Evolutionary conservation across 35 echinoderm and acorn worm species (phyloP).

Genomic region (Apostichopus japonicus): DNA sequence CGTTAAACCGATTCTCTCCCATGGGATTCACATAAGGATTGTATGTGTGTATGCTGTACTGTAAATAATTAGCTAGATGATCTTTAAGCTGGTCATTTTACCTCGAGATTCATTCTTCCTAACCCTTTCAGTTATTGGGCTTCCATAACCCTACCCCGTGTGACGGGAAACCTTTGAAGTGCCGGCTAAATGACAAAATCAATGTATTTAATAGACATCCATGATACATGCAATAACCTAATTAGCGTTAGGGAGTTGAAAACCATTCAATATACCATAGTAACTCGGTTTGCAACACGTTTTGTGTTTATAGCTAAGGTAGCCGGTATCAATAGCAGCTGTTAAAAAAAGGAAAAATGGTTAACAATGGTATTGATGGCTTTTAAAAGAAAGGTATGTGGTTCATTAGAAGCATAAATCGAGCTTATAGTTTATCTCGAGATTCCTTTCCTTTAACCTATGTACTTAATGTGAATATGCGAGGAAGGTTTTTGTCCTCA

Average conservation of each 20-base stretch:
- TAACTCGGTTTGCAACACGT: slow-evolving; percentile 18
- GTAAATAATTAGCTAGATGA: not conserved
- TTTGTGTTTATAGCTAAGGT: slow-evolving; percentile 26
- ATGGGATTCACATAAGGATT: not conserved
- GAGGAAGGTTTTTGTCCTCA: too few species aligned
- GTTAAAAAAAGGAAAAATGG: too few species aligned
- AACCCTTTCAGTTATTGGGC: not conserved
- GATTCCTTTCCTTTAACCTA: too few species aligned
- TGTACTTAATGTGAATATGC: too few species aligned
- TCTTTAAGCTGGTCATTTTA: not conserved
- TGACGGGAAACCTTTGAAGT: slow-evolving; percentile 28
- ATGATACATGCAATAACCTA: slow-evolving; percentile 43
- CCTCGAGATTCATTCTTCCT: not conserved
- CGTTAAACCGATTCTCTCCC: not conserved
- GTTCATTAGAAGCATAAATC: too few species aligned
- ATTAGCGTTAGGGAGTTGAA: slow-evolving; percentile 33
- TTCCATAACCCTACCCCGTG: not conserved
- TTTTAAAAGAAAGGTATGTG: too few species aligned
- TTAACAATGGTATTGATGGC: too few species aligned
- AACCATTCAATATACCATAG: slow-evolving; percentile 24
- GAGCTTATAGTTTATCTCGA: too few species aligned
- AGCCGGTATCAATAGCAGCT: too few species aligned
- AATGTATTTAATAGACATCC: slow-evolving; percentile 28
- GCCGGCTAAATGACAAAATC: slow-evolving; percentile 34
- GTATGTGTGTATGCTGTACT: not conserved